These are phyloP conservation scores for Psittacula cyanocephala DNA, from an alignment of 2,113 vertebrate species.

Conservation along the genomic window DNA sequence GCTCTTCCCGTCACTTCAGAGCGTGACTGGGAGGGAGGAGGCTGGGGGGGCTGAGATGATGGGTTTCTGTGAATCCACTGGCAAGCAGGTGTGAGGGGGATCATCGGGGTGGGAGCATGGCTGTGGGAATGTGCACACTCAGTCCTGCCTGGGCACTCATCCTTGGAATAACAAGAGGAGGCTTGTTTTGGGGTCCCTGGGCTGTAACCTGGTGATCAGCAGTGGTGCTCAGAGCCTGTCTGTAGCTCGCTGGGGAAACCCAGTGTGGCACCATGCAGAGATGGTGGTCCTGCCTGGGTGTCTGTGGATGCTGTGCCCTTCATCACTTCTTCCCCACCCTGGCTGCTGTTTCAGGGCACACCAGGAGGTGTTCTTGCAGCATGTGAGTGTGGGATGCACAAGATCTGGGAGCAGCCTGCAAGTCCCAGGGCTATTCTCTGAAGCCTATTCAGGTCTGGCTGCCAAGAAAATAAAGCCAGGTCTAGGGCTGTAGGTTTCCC, in stretches of 20 bases:
- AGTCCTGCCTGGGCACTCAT: rapidly evolving
- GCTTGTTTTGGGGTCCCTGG: neutral
- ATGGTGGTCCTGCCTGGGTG: neutral
- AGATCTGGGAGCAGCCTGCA: neutral
- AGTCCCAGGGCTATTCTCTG: neutral
- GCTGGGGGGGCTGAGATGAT: neutral
- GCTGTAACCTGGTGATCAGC: neutral
- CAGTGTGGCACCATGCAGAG: neutral
- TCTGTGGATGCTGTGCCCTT: rapidly evolving
- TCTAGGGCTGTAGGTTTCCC: neutral
- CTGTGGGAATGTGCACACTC: neutral
- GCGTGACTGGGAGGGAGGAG: neutral
- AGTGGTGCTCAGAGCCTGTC: neutral
- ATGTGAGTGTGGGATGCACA: rapidly evolving
- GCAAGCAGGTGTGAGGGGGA: neutral
- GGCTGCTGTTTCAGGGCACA: neutral
- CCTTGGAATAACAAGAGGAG: neutral
- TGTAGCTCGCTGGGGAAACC: neutral
- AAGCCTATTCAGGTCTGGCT: neutral
- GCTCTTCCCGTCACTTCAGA: neutral
- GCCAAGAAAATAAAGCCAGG: neutral
- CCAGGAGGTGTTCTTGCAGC: neutral
- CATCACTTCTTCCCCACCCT: neutral
- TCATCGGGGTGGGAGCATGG: rapidly evolving
- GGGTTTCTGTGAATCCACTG: neutral